phyloP scores from a whole-genome alignment of 2,797 vertebrate species.

The Lepilemur ruficaudatus region DNA sequence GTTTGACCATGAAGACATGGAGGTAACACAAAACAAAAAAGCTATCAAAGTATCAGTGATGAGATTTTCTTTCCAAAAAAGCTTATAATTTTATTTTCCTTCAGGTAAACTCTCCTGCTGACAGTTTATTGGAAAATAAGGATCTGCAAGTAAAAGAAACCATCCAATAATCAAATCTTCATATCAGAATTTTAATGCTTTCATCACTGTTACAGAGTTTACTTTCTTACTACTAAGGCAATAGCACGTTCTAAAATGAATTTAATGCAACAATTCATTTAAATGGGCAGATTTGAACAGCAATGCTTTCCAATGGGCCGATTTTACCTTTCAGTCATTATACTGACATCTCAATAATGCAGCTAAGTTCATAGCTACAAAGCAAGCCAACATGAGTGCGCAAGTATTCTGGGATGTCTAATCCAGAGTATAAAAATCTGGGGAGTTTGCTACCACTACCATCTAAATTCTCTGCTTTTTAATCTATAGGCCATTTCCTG shows the following conservation, averaged over 20 bases:
- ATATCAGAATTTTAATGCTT: constrained; percentile 10
- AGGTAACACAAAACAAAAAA: neutral
- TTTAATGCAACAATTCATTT: neutral
- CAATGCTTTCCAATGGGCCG: neutral
- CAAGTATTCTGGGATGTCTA: neutral
- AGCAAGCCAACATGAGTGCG: neutral
- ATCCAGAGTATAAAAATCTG: neutral
- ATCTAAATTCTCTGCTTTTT: neutral
- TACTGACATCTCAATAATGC: neutral
- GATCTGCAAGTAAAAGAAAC: constrained; percentile 23
- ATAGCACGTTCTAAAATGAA: constrained; percentile 17
- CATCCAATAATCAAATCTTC: neutral
- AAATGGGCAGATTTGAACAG: neutral
- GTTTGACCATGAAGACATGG: neutral
- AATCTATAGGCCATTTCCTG: neutral
- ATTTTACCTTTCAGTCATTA: neutral
- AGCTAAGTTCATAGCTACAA: neutral
- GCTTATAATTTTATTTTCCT: neutral
- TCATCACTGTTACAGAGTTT: constrained; percentile 3
- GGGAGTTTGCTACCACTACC: neutral
- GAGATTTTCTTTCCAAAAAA: neutral
- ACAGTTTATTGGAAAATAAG: neutral
- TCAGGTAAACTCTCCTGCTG: neutral
- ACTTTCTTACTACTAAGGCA: neutral
- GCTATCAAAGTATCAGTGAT: neutral